Percentiles rank a stretch among this genome's conserved stretches.
Conservation (phyloP, 2,113 vertebrate species). For the Myotis brandtii region DNA sequence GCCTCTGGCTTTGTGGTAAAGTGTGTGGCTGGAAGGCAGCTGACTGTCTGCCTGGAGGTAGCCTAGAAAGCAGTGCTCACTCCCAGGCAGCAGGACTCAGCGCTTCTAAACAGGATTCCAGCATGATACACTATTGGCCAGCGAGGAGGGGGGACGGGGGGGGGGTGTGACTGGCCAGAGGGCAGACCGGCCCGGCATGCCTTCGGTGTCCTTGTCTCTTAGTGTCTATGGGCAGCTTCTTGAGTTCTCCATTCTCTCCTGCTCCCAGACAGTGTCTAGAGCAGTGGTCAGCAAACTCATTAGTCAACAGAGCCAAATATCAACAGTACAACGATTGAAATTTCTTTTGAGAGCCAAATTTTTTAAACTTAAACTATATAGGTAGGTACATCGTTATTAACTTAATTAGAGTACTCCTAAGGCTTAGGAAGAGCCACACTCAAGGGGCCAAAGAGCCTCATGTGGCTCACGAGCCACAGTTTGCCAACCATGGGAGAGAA, state of each 20-base stretch:
- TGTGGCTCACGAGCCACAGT: no score
- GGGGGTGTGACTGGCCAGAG: accelerated
- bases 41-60: background rate
- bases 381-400: no score
- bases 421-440: background rate
- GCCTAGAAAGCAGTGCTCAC: background rate
- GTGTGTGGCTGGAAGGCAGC: background rate
- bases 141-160: no score
- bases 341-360: no score
- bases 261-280: background rate
- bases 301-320: no score
- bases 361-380: no score
- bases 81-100: background rate
- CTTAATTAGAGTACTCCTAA: no score
- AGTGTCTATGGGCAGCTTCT: background rate
- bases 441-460: no score
- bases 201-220: background rate
- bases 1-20: background rate
- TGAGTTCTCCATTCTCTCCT: background rate
- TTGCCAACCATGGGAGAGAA: no score
- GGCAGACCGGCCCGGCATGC: background rate
- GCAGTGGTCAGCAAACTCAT: no score
- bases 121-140: background rate
- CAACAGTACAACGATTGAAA: no score
- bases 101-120: background rate